These are phyloP conservation scores for Leptodactylus fallax DNA, from an alignment of 2,797 vertebrate genomes.

Conservation along the genomic window DNA sequence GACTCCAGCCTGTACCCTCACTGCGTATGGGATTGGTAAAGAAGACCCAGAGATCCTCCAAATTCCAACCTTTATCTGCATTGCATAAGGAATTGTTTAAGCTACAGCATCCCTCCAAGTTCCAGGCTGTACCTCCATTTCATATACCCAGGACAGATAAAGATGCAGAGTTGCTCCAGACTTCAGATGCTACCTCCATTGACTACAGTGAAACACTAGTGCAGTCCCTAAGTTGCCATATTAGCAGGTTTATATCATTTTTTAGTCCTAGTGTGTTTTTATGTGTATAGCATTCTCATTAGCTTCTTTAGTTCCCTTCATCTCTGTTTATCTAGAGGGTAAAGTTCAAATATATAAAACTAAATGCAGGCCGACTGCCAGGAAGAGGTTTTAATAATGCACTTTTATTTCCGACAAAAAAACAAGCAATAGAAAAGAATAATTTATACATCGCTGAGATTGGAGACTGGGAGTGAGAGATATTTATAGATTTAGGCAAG, in stretches of 20 bases:
- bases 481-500: not conserved
- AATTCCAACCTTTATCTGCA: no score
- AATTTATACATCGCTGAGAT: not conserved
- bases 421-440: not conserved
- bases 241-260: not conserved
- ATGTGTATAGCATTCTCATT: not conserved
- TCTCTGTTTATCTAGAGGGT: constrained; percentile 43
- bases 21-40: no score
- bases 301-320: not conserved
- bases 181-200: no score
- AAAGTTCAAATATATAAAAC: constrained; percentile 50
- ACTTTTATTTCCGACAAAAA: not conserved
- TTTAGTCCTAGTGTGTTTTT: not conserved
- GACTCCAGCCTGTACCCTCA: no score
- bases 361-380: constrained; percentile 14
- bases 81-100: no score
- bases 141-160: no score
- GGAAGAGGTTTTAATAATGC: not conserved
- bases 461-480: not conserved
- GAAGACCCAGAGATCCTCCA: no score
- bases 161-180: no score
- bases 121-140: no score
- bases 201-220: no score
- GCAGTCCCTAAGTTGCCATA: not conserved
- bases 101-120: no score